Percentiles rank a stretch among this genome's conserved stretches.
These are phyloP conservation scores for Misgurnus anguillicaudatus DNA, from an alignment of 2,113 vertebrate species.

Conservation along the genomic window DNA sequence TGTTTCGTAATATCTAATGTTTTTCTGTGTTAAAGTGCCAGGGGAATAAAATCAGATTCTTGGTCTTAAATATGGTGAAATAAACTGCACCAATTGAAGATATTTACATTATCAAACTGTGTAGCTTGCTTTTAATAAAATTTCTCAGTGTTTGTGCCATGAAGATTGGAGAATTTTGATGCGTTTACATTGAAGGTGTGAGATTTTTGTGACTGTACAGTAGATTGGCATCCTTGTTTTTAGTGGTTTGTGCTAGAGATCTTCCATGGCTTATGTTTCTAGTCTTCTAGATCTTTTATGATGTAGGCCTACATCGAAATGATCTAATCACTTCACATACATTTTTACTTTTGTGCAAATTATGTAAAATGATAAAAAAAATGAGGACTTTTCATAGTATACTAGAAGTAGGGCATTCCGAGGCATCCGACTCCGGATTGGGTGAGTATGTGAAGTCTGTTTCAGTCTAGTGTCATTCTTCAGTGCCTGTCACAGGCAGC, in stretches of 20 bases:
- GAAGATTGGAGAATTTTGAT: neutral
- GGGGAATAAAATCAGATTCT: neutral
- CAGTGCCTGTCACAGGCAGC: constrained; percentile 72
- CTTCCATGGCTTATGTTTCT: neutral
- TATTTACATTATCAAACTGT: neutral
- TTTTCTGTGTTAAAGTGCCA: neutral
- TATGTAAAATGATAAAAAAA: constrained; percentile 10
- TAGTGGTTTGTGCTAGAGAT: too few relatives aligned
- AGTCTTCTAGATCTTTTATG: neutral
- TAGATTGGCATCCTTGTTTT: neutral
- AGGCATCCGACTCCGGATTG: constrained; percentile 64
- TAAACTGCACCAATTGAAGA: neutral
- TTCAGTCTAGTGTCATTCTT: constrained; percentile 69
- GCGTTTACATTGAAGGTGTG: neutral
- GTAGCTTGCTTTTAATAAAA: too few relatives aligned
- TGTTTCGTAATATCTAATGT: neutral
- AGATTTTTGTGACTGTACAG: neutral
- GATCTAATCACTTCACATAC: too few relatives aligned
- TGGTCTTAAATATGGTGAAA: neutral
- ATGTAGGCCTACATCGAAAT: too few relatives aligned
- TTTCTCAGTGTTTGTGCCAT: neutral
- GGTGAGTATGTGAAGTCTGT: constrained; percentile 69
- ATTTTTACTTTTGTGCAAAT: neutral
- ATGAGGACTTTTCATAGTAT: constrained; percentile 44
- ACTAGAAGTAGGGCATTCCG: constrained; percentile 45